Evolutionary conservation across 64 coral and sea anemone species (phyloP).

Genomic region (Catalaphyllia jardinei): DNA sequence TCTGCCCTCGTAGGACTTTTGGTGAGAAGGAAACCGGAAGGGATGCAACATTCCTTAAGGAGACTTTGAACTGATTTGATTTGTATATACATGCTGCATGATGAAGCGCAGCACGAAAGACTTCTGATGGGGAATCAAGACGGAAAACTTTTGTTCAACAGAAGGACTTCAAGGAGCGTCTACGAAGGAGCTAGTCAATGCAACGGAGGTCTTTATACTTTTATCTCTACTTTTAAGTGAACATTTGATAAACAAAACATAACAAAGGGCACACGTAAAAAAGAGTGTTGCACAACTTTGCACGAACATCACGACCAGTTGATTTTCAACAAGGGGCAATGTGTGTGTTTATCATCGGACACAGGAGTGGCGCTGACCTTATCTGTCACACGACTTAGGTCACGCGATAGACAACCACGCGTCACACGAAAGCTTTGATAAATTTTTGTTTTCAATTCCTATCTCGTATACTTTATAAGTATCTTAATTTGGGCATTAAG

Average conservation of each 20-base stretch:
- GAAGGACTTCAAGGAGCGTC: too few species aligned
- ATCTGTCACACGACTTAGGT: background rate
- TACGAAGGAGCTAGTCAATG: too few species aligned
- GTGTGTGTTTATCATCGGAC: background rate
- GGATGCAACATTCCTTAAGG: background rate
- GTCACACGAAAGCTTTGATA: background rate
- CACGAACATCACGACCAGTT: background rate
- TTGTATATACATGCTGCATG: background rate
- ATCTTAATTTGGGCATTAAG: too few species aligned
- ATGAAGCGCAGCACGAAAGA: background rate
- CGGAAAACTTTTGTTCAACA: too few species aligned
- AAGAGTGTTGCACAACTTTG: background rate
- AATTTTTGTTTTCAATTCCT: background rate
- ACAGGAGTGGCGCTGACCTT: background rate
- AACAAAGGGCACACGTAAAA: too few species aligned
- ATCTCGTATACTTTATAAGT: too few species aligned
- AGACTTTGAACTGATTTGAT: background rate
- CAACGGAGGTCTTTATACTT: too few species aligned
- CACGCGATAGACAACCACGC: background rate
- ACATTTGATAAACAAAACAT: too few species aligned
- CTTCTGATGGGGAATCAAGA: background rate
- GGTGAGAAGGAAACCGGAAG: conserved; percentile 3
- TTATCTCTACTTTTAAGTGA: too few species aligned
- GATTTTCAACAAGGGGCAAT: background rate
- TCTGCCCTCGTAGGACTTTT: background rate